These are phyloP conservation scores for Oxyruncus cristatus DNA, from an alignment of 2,113 vertebrate genomes.

Conservation along the genomic window DNA sequence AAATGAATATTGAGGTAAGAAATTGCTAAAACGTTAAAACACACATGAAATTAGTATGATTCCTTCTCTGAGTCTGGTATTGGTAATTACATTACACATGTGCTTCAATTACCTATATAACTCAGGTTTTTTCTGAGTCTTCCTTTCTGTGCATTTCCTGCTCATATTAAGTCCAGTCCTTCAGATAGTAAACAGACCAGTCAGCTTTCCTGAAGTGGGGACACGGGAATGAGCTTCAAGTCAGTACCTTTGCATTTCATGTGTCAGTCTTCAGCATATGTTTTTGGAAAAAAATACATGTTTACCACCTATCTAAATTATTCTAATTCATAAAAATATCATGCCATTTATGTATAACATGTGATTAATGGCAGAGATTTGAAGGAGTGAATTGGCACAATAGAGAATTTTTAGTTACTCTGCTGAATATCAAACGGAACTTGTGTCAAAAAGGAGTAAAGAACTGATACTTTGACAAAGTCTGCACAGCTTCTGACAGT, in stretches of 20 bases:
- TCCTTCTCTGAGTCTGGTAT: conserved; percentile 42
- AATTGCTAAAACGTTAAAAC: conserved; percentile 53
- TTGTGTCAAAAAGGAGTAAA: not conserved
- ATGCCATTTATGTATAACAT: not conserved
- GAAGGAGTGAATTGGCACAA: not conserved
- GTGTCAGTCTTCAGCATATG: not conserved
- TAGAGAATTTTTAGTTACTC: not conserved
- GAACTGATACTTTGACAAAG: not conserved
- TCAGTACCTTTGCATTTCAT: not conserved
- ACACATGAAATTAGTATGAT: not conserved
- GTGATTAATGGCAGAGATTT: not conserved
- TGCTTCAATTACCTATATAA: conserved; percentile 54
- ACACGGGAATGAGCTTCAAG: not conserved
- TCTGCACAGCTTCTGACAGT: not conserved
- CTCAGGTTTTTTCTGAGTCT: not conserved
- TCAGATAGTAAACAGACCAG: not conserved
- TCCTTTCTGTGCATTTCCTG: not conserved
- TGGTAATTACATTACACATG: conserved; percentile 43
- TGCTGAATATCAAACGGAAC: not conserved
- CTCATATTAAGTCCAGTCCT: not conserved
- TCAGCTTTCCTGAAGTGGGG: not conserved
- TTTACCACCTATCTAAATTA: not conserved
- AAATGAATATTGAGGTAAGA: conserved; percentile 57
- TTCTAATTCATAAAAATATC: not conserved
- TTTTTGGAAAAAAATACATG: not conserved